Conservation (phyloP, 2,888 invertebrate genomes). For the Sisyra terminalis region DNA sequence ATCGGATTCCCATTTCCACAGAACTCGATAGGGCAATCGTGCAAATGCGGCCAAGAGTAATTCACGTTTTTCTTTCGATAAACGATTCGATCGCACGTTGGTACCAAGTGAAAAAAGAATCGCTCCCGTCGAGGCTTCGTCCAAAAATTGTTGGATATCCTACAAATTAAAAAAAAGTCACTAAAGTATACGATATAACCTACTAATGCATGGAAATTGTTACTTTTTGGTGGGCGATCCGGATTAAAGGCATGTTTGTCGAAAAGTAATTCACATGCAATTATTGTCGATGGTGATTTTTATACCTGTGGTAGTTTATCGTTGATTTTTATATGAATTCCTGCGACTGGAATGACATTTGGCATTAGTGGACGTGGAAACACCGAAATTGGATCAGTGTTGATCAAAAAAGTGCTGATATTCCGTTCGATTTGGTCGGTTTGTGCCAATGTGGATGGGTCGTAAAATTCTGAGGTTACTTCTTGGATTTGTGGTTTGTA, state of each 20-base stretch:
- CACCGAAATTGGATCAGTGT: constrained; percentile 18
- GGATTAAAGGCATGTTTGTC: too few relatives aligned
- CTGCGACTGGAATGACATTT: constrained; percentile 23
- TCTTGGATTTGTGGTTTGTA: constrained; percentile 7
- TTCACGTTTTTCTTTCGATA: constrained; percentile 15
- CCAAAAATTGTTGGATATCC: constrained; percentile 17
- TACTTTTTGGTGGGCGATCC: too few relatives aligned
- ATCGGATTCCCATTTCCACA: constrained; percentile 22
- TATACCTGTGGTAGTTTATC: constrained; percentile 18
- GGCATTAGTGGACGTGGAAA: constrained; percentile 20
- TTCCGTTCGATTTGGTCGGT: constrained; percentile 13
- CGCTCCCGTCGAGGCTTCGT: constrained; percentile 18
- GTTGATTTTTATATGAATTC: constrained; percentile 18
- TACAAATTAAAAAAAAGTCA: constrained; percentile 8
- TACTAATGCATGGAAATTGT: too few relatives aligned
- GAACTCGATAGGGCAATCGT: constrained; percentile 19
- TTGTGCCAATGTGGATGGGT: too few relatives aligned
- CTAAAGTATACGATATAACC: too few relatives aligned
- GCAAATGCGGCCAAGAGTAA: constrained; percentile 19
- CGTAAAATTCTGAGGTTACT: too few relatives aligned
- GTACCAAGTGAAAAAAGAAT: constrained; percentile 23
- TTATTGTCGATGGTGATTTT: too few relatives aligned
- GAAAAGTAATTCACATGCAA: too few relatives aligned
- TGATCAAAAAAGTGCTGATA: constrained; percentile 18
- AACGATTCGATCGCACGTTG: constrained; percentile 15